These are phyloP conservation scores for Calosoma granatense DNA, from an alignment of 1,140 invertebrate species.

Conservation along the genomic window DNA sequence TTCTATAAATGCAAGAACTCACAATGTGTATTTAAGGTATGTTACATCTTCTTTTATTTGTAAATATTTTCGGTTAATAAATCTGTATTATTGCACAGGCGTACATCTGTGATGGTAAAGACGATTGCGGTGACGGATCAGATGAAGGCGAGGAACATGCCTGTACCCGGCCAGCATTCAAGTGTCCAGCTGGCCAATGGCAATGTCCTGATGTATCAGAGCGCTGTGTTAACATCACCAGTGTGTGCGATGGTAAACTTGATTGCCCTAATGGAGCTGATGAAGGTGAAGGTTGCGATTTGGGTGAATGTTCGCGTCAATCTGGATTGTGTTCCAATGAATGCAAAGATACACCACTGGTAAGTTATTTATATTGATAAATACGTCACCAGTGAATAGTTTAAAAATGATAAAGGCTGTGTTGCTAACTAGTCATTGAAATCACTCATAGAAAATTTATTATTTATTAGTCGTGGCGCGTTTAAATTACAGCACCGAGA, in stretches of 20 bases:
- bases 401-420: not conserved
- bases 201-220: constrained; percentile 69
- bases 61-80: not conserved
- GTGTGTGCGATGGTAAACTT: constrained; percentile 72
- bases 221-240: constrained; percentile 65
- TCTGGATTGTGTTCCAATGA: constrained; percentile 68
- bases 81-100: too few relatives aligned
- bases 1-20: constrained; percentile 82
- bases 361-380: constrained; percentile 26
- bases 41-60: not conserved
- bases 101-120: constrained; percentile 90
- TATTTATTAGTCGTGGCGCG: too few relatives aligned
- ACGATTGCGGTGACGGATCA: constrained; percentile 90
- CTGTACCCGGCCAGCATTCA: constrained; percentile 62
- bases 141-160: constrained; percentile 78
- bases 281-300: constrained; percentile 78
- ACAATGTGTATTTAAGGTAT: constrained; percentile 81
- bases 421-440: too few relatives aligned
- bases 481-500: too few relatives aligned
- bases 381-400: not conserved
- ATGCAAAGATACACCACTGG: constrained; percentile 85
- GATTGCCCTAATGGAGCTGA: constrained; percentile 89
- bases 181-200: constrained; percentile 71
- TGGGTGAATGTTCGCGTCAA: constrained; percentile 61
- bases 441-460: too few relatives aligned